phyloP scores from a whole-genome alignment of 2,113 vertebrate genomes.

The Grallaria varia region DNA sequence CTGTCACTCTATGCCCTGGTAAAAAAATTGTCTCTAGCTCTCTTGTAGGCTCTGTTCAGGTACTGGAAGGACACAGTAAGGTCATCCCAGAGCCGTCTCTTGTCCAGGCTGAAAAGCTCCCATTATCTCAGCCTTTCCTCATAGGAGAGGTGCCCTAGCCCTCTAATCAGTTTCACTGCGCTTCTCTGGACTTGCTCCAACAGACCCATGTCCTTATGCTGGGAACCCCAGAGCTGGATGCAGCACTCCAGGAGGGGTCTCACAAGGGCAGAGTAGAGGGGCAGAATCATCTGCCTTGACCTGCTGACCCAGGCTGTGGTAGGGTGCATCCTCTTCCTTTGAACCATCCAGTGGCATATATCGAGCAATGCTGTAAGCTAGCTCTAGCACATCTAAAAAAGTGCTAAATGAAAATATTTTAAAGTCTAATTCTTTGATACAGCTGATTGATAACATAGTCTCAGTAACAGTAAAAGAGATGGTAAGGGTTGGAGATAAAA shows the following conservation, averaged over 20 bases:
- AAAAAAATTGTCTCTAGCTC: background rate
- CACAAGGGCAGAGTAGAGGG: background rate
- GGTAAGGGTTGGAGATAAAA: background rate
- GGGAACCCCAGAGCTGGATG: background rate
- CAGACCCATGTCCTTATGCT: background rate
- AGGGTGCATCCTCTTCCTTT: background rate
- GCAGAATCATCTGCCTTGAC: background rate
- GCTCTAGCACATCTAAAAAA: background rate
- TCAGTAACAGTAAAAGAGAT: background rate
- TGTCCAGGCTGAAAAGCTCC: background rate
- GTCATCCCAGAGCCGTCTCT: background rate
- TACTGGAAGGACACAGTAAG: background rate
- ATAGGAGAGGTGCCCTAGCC: background rate
- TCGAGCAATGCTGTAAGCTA: background rate
- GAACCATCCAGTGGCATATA: background rate
- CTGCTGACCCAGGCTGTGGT: background rate
- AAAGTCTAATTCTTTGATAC: background rate
- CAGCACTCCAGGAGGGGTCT: background rate
- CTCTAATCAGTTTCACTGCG: background rate
- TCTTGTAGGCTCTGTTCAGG: background rate
- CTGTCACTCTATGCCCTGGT: background rate
- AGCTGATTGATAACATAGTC: background rate
- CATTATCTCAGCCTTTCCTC: background rate
- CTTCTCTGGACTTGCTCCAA: background rate
- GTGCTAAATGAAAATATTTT: background rate